Conservation (phyloP, 2,888 invertebrate genomes). For the Mesochorus sp. region DNA sequence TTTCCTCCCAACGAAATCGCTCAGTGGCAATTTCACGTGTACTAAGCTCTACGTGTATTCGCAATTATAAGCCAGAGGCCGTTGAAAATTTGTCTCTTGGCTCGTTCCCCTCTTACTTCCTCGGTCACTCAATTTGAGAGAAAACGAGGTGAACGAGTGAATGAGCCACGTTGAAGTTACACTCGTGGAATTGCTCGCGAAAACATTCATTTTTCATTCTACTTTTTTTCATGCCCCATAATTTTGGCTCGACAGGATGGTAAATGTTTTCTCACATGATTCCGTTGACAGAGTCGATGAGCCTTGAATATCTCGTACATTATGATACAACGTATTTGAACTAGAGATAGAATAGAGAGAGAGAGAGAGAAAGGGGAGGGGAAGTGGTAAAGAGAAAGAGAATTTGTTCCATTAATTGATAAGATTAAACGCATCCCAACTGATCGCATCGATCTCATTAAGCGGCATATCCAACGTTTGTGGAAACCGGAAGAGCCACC, state of each 20-base stretch:
- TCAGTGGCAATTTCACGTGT: constrained; percentile 43
- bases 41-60: neutral
- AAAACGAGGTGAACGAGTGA: constrained; percentile 36
- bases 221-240: neutral
- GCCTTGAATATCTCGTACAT: neutral
- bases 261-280: constrained; percentile 24
- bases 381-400: neutral
- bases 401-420: constrained; percentile 70
- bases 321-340: neutral
- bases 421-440: constrained; percentile 72
- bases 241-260: constrained; percentile 4
- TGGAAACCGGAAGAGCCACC: constrained; percentile 56
- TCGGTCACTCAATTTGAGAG: constrained; percentile 11
- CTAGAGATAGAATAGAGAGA: constrained; percentile 4
- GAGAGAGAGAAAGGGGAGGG: constrained; percentile 10
- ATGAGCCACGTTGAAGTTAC: constrained; percentile 15
- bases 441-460: constrained; percentile 79
- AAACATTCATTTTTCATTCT: neutral
- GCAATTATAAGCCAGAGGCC: constrained; percentile 22
- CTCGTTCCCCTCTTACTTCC: constrained; percentile 1
- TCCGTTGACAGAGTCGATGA: neutral
- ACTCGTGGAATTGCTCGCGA: constrained; percentile 36
- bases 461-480: constrained; percentile 73
- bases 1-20: constrained; percentile 54
- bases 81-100: constrained; percentile 25